A percentile compares a stretch with the other conserved stretches of the same genome.
Evolutionary conservation across 2,888 invertebrate species (phyloP).

Genomic region (Pristionchus entomophagus): DNA sequence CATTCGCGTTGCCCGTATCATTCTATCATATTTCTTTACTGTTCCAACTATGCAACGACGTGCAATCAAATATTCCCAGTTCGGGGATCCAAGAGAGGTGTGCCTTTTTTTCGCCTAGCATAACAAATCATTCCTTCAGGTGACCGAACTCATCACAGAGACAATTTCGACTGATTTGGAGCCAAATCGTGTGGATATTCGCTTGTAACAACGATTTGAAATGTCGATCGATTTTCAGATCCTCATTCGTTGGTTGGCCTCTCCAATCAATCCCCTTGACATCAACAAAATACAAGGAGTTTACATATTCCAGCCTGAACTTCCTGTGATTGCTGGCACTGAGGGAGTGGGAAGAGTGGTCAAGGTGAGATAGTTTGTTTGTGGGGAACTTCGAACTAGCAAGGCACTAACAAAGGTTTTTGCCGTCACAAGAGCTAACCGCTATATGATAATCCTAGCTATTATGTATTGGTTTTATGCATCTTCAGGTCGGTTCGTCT

Average conservation of each 20-base stretch:
- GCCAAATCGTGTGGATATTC: background rate
- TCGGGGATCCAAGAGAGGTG: constrained; percentile 3
- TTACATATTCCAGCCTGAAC: constrained; percentile 63
- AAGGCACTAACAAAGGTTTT: too few relatives aligned
- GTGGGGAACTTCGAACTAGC: background rate
- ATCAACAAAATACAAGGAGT: constrained; percentile 65
- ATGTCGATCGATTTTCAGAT: background rate
- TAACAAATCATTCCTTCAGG: too few relatives aligned
- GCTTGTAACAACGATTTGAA: background rate
- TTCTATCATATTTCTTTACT: too few relatives aligned
- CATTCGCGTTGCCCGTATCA: too few relatives aligned
- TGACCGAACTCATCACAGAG: background rate
- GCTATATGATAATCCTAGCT: too few relatives aligned
- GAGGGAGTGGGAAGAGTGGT: constrained; percentile 93
- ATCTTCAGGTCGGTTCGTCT: background rate
- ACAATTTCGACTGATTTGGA: background rate
- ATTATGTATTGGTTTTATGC: too few relatives aligned
- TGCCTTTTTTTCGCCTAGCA: background rate
- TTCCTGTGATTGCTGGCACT: constrained; percentile 92
- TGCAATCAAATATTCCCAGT: background rate
- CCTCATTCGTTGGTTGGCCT: too few relatives aligned
- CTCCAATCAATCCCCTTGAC: too few relatives aligned
- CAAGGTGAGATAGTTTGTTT: constrained; percentile 68
- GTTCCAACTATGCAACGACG: background rate
- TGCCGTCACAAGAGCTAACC: too few relatives aligned